Percentiles rank a stretch among this genome's conserved stretches.
phyloP scores from a whole-genome alignment of 2,113 vertebrate genomes.

The Xiphophorus maculatus region DNA sequence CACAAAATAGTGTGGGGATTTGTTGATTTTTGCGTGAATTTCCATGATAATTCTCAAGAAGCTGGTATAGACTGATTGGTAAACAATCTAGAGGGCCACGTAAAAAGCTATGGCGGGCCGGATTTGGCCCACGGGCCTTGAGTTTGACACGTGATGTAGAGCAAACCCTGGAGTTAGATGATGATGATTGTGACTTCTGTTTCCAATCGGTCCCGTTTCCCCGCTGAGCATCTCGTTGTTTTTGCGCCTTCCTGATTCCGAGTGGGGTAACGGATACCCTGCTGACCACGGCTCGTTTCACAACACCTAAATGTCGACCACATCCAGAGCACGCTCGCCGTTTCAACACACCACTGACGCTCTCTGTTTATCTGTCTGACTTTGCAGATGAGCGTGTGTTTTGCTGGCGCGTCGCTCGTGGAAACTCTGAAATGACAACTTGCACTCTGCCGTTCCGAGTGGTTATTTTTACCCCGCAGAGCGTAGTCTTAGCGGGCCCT shows the following conservation, averaged over 20 bases:
- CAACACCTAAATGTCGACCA: conserved; percentile 54
- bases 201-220: not conserved
- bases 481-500: conserved; percentile 45
- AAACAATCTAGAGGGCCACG: no score
- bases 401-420: conserved; percentile 53
- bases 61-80: no score
- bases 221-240: conserved; percentile 16
- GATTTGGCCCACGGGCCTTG: no score
- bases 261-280: conserved; percentile 41
- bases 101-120: no score
- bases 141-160: no score
- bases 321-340: conserved; percentile 26
- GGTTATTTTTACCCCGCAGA: conserved; percentile 72
- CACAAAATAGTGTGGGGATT: no score
- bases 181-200: not conserved
- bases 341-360: conserved; percentile 28
- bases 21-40: no score
- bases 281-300: conserved; percentile 46
- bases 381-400: conserved; percentile 37
- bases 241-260: conserved; percentile 11
- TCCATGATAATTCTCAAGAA: no score
- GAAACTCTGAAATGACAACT: conserved; percentile 60
- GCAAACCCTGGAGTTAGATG: no score
- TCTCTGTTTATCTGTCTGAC: conserved; percentile 19
- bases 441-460: conserved; percentile 28